Evolutionary conservation across 37 sponge, comb jelly and placozoan genomes (phyloP), one percentile per base, ranked within the genome.

Genomic region (Trichoplax adhaerens): DNA sequence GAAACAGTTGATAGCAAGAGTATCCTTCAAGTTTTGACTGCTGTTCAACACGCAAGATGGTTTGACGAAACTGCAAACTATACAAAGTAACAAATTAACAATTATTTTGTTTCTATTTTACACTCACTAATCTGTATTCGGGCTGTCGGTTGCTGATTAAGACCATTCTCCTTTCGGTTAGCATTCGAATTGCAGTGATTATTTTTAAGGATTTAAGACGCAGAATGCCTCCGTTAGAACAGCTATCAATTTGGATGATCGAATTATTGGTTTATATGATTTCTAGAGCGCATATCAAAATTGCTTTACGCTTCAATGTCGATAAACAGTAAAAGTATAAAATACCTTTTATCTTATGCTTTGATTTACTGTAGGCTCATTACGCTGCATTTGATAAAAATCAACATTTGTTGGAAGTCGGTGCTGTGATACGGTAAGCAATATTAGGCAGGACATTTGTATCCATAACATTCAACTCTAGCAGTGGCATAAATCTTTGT

Each of bases 11-110:
- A 29, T 29, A 29, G 29, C 29, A 29, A 29, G 29, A 29, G 29
- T 29, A 29, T 29, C 29, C 29, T 29, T 29, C 29, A 82, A 53
- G 78, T 83, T 8, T 69, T 94, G 56, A 50, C 79, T 0, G 86
- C 84, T 69, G 79, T 94, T 0, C 67, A 90, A 0, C 90, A 89
- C 73, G 81, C 83, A 5, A 62, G 83, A 3, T 88, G 87, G 91
- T 89, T 86, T 69, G 87, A 94, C 58, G 86, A 89, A n/a, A 59
- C 82, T 58, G 72, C 83, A 4, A 58, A 66, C 7, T 74, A 82
- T 57, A 29, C 78, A 5, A 73, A 74, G 50, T 70, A 65, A 83
- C 81, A 7, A 57, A 72, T 29, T 51, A 12, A 3, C 8, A 55
- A 57, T 12, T 61, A 1, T 54, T 54, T 48, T 2, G 12, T 8